phyloP scores from a whole-genome alignment of 53 echinoderm and acorn worm species.

The Echinarachnius parma region DNA sequence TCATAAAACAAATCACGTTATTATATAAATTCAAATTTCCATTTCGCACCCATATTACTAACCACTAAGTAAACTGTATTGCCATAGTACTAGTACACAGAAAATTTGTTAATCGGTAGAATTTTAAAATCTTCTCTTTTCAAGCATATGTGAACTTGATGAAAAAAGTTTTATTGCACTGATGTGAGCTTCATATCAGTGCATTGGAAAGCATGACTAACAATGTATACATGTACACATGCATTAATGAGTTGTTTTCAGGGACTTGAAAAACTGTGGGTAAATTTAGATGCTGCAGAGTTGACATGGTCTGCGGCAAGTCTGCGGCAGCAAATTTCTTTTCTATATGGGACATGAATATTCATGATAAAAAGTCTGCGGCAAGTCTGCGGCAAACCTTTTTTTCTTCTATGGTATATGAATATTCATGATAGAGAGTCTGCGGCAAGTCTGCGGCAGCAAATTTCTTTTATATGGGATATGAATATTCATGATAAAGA shows the following conservation, averaged over 20 bases:
- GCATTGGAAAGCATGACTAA: not conserved
- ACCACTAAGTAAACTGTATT: not conserved
- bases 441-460: no score
- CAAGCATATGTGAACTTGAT: not conserved
- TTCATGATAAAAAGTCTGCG: not conserved
- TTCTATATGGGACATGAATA: not conserved
- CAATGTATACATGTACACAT: not conserved
- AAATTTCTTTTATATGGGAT: no score
- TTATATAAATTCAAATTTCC: not conserved
- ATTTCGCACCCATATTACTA: not conserved
- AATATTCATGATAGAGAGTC: not conserved
- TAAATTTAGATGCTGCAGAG: no score
- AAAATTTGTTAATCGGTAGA: not conserved
- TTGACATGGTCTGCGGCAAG: no score
- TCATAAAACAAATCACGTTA: not conserved
- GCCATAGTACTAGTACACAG: not conserved
- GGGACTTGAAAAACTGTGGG: not conserved
- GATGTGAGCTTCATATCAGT: not conserved
- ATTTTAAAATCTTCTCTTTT: not conserved
- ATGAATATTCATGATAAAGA: no score
- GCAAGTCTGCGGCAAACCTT: no score
- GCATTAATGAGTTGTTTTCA: not conserved
- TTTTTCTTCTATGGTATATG: not conserved
- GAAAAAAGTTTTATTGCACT: not conserved
- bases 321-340: no score